Conservation (phyloP, 2,888 invertebrate genomes). For the Eristalinus aeneus region DNA sequence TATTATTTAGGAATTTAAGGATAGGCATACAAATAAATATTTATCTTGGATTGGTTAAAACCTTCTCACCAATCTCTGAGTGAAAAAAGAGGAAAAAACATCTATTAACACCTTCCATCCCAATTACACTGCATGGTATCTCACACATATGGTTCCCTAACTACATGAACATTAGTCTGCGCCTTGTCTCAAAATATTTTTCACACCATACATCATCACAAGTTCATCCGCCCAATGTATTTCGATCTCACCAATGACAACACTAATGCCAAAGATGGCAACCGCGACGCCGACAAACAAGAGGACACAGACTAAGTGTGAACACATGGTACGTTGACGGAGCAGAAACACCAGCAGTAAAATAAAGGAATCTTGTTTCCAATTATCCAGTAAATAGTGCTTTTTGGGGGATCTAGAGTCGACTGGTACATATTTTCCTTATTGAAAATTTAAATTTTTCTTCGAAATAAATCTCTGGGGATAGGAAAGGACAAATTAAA, state of each 20-base stretch:
- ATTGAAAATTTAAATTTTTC: neutral
- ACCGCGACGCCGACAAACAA: constrained; percentile 12
- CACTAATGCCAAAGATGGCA: neutral
- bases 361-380: constrained; percentile 61
- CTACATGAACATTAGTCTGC: constrained; percentile 54
- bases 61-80: neutral
- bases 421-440: neutral
- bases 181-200: constrained; percentile 52
- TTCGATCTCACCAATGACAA: neutral
- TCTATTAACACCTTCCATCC: constrained; percentile 65
- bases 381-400: constrained; percentile 61
- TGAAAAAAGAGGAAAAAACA: constrained; percentile 51
- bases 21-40: too few relatives aligned
- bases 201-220: constrained; percentile 62
- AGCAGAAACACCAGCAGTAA: constrained; percentile 45
- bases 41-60: neutral
- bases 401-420: constrained; percentile 23
- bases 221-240: constrained; percentile 33
- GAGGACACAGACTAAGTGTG: constrained; percentile 65
- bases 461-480: constrained; percentile 15
- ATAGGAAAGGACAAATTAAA: neutral
- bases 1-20: too few relatives aligned
- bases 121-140: constrained; percentile 46
- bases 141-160: constrained; percentile 5
- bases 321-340: constrained; percentile 59